A percentile compares a stretch with the other conserved stretches of the same genome.
phyloP scores from a whole-genome alignment of 2,113 vertebrate species.

The Lophura nycthemera region DNA sequence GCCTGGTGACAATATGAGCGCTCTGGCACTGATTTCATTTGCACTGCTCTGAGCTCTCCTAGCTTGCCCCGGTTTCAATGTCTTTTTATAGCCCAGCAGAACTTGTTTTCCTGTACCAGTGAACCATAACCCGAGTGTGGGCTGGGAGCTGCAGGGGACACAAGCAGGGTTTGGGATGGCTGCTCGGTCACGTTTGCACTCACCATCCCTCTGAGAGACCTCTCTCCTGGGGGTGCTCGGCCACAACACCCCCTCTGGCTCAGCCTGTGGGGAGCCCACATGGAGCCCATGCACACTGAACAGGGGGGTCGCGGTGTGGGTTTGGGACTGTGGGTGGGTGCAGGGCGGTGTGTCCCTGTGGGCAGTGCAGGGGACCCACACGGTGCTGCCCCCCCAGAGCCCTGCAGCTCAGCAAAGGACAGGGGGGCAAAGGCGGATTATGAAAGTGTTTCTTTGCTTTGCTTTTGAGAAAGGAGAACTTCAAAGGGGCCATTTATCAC shows the following conservation, averaged over 20 bases:
- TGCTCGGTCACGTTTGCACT: neutral
- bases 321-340: fast-evolving
- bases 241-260: fast-evolving
- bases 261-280: neutral
- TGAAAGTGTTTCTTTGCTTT: slow-evolving; percentile 70
- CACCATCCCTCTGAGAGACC: fast-evolving
- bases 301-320: neutral
- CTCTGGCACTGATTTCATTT: slow-evolving; percentile 46
- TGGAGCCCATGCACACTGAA: neutral
- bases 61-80: slow-evolving; percentile 12
- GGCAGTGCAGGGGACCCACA: neutral
- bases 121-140: slow-evolving; percentile 33
- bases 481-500: slow-evolving; percentile 64
- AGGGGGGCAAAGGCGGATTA: slow-evolving; percentile 7
- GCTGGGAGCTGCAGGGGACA: neutral
- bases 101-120: slow-evolving; percentile 61
- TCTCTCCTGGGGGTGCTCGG: fast-evolving
- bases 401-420: neutral
- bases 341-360: neutral
- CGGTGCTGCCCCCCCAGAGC: neutral
- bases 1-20: slow-evolving; percentile 37
- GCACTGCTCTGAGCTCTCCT: neutral
- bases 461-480: slow-evolving; percentile 62
- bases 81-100: slow-evolving; percentile 69
- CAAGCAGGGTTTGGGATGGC: neutral